A percentile compares a stretch with the other conserved stretches of the same genome.
Conservation (phyloP, 2,888 invertebrate species). For the Metallyticus violacea region DNA sequence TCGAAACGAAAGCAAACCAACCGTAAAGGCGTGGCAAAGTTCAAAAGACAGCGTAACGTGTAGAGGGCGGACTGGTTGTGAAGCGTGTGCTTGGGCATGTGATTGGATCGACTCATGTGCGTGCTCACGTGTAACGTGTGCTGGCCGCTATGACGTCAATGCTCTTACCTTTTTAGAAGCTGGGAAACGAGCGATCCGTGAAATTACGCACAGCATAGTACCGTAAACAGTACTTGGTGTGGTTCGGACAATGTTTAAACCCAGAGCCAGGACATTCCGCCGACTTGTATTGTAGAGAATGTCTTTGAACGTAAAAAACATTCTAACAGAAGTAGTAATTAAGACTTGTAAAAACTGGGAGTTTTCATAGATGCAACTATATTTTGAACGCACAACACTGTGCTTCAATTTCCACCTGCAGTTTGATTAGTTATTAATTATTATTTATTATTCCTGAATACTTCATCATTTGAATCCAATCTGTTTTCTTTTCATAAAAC, state of each 20-base stretch:
- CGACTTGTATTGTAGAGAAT: neutral
- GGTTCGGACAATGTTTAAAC: neutral
- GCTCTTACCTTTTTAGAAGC: neutral
- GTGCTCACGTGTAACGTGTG: neutral
- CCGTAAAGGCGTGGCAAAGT: neutral
- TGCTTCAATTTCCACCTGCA: no score
- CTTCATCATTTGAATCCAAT: no score
- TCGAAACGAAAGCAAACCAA: neutral
- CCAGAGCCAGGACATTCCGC: neutral
- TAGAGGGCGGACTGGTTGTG: neutral
- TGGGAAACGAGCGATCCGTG: neutral
- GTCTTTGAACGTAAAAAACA: no score
- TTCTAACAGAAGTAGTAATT: no score
- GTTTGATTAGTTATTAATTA: no score
- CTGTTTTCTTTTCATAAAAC: no score
- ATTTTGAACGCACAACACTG: no score
- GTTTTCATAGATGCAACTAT: no score
- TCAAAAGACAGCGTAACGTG: neutral
- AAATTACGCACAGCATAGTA: neutral
- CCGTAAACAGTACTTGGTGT: neutral
- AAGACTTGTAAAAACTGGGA: no score
- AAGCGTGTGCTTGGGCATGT: neutral
- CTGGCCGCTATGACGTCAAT: slow-evolving; percentile 6
- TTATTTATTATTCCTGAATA: no score
- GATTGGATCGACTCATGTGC: neutral